Evolutionary conservation across 2,113 vertebrate species (phyloP).

Genomic region (Psittacula cyanocephala): DNA sequence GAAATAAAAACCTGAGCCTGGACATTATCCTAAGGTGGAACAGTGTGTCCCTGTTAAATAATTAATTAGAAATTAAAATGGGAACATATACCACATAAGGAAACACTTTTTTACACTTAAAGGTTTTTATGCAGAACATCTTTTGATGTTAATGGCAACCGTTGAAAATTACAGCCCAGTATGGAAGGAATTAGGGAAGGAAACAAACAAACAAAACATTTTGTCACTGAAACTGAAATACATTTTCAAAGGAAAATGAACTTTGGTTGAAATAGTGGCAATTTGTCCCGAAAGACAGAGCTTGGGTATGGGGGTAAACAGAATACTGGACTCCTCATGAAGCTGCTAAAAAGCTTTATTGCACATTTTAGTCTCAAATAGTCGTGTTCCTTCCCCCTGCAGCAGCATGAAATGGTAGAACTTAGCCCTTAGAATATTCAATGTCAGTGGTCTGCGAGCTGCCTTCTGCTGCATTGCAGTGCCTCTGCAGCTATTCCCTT

Average conservation of each 20-base stretch:
- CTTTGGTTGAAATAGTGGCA: not conserved
- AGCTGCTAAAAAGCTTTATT: not conserved
- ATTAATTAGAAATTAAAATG: not conserved
- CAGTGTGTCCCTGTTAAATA: not conserved
- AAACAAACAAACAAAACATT: not conserved
- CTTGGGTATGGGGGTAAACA: not conserved
- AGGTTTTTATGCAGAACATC: not conserved
- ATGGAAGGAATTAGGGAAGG: not conserved
- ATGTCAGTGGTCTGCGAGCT: not conserved
- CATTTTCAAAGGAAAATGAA: not conserved
- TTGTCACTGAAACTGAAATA: not conserved
- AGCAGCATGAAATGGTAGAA: not conserved
- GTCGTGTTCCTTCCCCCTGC: not conserved
- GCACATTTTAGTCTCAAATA: not conserved
- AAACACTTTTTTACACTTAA: not conserved
- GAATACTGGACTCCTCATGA: not conserved
- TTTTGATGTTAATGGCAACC: not conserved
- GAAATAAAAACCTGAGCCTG: not conserved
- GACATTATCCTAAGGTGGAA: not conserved
- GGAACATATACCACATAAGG: not conserved
- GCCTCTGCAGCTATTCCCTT: slow-evolving; percentile 42
- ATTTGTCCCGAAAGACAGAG: not conserved
- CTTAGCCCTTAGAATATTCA: not conserved
- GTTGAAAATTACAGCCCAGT: not conserved
- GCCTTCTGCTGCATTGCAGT: slow-evolving; percentile 56